Evolutionary conservation across 2,888 invertebrate genomes (phyloP).

Genomic region (Dryococelus australis): DNA sequence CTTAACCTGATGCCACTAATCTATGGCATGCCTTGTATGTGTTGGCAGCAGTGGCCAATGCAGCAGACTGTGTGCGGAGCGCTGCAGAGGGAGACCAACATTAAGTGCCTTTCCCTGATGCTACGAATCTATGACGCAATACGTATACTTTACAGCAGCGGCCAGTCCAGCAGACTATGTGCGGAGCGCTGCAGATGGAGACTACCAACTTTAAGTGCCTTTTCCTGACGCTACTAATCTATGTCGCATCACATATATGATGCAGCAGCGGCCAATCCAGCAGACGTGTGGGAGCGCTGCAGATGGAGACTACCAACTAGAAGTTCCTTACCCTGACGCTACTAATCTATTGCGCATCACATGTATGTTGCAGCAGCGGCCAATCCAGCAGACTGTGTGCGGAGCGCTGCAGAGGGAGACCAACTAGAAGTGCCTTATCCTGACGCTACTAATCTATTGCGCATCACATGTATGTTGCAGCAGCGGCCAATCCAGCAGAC

Average conservation of each 20-base stretch:
- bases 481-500: slow-evolving; percentile 71
- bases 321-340: slow-evolving; percentile 80
- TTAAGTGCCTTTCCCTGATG: slow-evolving; percentile 82
- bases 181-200: slow-evolving; percentile 72
- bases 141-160: slow-evolving; percentile 60
- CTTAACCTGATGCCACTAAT: slow-evolving; percentile 78
- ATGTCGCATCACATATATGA: slow-evolving; percentile 62
- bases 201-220: slow-evolving; percentile 85
- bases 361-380: slow-evolving; percentile 61
- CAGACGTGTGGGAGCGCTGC: slow-evolving; percentile 72
- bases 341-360: slow-evolving; percentile 71
- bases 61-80: slow-evolving; percentile 73
- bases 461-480: slow-evolving; percentile 56
- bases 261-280: slow-evolving; percentile 67
- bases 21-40: slow-evolving; percentile 57
- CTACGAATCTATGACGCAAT: slow-evolving; percentile 73
- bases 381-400: slow-evolving; percentile 71
- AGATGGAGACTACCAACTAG: no score
- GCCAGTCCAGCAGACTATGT: slow-evolving; percentile 69
- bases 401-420: no score
- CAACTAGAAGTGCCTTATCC: slow-evolving; percentile 81
- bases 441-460: slow-evolving; percentile 75
- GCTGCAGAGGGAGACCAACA: slow-evolving; percentile 75
- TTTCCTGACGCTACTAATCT: slow-evolving; percentile 75
- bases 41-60: slow-evolving; percentile 66